These are phyloP conservation scores for Gymnothorax javanicus DNA, from an alignment of 2,797 vertebrate species.

Conservation along the genomic window DNA sequence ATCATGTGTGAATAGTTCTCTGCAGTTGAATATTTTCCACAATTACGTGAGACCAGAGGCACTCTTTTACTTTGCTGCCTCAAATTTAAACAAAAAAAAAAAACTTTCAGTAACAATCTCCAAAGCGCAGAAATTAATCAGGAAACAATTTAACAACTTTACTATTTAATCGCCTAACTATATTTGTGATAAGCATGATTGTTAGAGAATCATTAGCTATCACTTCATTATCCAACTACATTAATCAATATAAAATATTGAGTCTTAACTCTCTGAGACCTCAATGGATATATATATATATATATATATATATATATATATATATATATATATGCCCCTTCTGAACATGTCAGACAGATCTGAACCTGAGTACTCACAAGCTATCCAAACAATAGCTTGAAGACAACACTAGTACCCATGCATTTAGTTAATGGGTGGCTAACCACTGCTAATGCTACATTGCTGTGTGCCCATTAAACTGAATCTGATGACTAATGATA, in stretches of 20 bases:
- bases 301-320: no score
- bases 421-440: no score
- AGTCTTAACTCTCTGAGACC: not conserved
- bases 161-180: not conserved
- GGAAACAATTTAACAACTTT: not conserved
- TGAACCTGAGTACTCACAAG: not conserved
- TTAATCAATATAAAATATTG: not conserved
- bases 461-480: no score
- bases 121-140: not conserved
- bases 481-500: no score
- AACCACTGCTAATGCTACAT: no score
- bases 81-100: not conserved
- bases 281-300: not conserved
- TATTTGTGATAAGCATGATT: not conserved
- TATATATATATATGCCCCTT: not conserved
- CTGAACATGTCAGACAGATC: not conserved
- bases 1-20: conserved; percentile 7
- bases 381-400: no score
- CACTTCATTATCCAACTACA: not conserved
- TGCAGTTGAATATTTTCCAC: not conserved
- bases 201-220: not conserved
- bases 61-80: not conserved
- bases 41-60: not conserved
- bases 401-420: no score
- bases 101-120: not conserved